Conservation (phyloP, 2,888 invertebrate species). For the Lutraria lutraria region DNA sequence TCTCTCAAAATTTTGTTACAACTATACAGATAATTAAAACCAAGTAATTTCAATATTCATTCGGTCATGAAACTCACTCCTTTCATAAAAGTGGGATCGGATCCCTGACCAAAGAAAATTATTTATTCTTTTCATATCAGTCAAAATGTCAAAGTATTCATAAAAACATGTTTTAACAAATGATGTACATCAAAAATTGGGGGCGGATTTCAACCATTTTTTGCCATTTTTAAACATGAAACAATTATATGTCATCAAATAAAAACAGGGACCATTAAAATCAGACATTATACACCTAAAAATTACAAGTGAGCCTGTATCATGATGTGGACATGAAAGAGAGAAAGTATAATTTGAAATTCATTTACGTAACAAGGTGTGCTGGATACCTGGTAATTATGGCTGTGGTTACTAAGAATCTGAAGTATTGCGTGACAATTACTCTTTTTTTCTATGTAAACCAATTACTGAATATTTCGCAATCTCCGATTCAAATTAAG, state of each 20-base stretch:
- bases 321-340: neutral
- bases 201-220: constrained; percentile 15
- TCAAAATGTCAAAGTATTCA: constrained; percentile 3
- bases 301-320: neutral
- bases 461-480: too few relatives aligned
- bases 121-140: neutral
- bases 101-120: neutral
- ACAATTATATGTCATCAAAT: neutral
- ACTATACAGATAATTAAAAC: too few relatives aligned
- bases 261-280: neutral
- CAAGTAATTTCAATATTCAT: too few relatives aligned
- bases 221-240: neutral
- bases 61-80: too few relatives aligned
- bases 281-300: neutral
- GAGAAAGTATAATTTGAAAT: neutral
- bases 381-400: neutral
- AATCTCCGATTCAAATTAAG: too few relatives aligned
- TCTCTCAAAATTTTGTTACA: too few relatives aligned
- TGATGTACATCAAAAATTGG: neutral
- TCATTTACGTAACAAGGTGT: constrained; percentile 14
- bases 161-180: neutral
- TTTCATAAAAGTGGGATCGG: neutral
- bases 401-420: too few relatives aligned
- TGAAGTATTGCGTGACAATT: too few relatives aligned
- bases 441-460: too few relatives aligned